Conservation (phyloP, 1,140 invertebrate species). For the Zaprionus africanus region DNA sequence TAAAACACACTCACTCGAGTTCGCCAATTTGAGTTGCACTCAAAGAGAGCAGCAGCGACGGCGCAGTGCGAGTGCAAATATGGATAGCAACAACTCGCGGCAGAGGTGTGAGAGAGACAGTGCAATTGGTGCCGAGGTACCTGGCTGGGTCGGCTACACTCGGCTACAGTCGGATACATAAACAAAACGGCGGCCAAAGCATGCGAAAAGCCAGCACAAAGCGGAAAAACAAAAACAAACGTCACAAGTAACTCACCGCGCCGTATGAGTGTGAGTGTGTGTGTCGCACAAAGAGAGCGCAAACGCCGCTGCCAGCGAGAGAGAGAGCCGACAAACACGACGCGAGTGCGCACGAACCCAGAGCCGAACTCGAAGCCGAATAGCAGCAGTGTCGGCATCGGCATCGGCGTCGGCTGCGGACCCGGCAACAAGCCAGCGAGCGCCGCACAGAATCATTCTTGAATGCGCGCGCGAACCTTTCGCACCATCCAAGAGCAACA, state of each 20-base stretch:
- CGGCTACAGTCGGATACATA: conserved; percentile 56
- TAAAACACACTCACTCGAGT: conserved; percentile 43
- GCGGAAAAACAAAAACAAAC: conserved; percentile 81
- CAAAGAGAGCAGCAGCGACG: conserved; percentile 39
- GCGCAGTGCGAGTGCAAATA: conserved; percentile 51
- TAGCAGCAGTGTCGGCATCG: conserved; percentile 28
- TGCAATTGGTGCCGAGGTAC: conserved; percentile 48
- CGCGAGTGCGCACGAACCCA: conserved; percentile 33
- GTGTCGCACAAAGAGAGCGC: conserved; percentile 32
- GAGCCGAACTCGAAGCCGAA: conserved; percentile 33
- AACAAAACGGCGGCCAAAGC: conserved; percentile 65
- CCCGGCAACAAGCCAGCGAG: conserved; percentile 58
- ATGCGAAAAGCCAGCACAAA: conserved; percentile 79
- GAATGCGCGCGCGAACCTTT: conserved; percentile 82
- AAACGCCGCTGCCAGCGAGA: conserved; percentile 9
- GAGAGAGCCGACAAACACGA: conserved; percentile 6
- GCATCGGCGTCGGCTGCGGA: conserved; percentile 36
- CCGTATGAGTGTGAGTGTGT: conserved; percentile 8
- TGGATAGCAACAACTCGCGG: conserved; percentile 22
- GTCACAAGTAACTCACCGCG: conserved; percentile 33
- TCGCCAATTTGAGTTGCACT: conserved; percentile 41
- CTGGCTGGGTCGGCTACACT: conserved; percentile 9
- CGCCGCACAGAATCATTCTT: conserved; percentile 82
- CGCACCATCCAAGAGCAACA: conserved; percentile 65
- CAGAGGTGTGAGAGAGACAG: conserved; percentile 14